Evolutionary conservation across 2,797 vertebrate species (phyloP).

Genomic region (Helarctos malayanus): DNA sequence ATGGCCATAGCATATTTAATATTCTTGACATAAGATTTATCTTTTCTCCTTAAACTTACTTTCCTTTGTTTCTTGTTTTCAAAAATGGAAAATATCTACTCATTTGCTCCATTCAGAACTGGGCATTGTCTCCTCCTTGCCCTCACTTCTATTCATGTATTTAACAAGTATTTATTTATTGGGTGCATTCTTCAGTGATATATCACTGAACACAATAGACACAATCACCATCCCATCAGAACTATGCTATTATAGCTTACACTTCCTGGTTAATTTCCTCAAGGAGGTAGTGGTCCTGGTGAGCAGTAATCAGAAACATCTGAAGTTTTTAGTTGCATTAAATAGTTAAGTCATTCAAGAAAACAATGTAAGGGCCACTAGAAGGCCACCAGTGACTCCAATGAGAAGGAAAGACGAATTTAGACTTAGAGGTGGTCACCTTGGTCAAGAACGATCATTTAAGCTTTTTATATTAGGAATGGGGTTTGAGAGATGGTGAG

Average conservation of each 20-base stretch:
- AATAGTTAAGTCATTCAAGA: background rate
- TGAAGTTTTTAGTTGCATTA: background rate
- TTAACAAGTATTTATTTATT: background rate
- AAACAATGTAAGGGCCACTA: background rate
- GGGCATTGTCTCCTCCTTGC: background rate
- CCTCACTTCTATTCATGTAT: background rate
- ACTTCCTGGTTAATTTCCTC: background rate
- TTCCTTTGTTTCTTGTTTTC: slow-evolving; percentile 24
- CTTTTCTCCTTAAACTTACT: background rate
- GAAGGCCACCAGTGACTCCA: background rate
- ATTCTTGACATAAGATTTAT: background rate
- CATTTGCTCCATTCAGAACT: background rate
- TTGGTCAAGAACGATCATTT: background rate
- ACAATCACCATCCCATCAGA: background rate
- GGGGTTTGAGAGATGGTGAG: background rate
- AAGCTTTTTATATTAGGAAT: background rate
- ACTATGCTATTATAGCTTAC: background rate
- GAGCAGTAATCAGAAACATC: background rate
- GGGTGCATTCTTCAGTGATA: background rate
- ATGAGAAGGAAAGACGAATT: background rate
- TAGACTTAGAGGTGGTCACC: background rate
- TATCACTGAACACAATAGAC: background rate
- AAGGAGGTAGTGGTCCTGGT: background rate
- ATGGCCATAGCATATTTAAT: background rate
- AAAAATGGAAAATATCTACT: background rate